These are phyloP conservation scores for Gadopsis bispinosus DNA, from an alignment of 2,797 vertebrate genomes.

Conservation along the genomic window DNA sequence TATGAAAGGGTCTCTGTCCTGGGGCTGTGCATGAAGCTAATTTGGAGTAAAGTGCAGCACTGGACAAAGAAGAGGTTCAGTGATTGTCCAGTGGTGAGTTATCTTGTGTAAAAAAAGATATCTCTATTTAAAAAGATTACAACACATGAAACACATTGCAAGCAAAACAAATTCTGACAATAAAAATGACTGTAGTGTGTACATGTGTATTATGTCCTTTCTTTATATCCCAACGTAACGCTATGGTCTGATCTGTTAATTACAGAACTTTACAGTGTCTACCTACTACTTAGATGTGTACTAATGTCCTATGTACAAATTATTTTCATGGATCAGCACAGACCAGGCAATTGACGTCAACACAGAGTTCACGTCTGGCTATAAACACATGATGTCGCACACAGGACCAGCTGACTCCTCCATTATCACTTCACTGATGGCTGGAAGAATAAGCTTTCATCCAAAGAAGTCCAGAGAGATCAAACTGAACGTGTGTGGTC, in stretches of 20 bases:
- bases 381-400: constrained; percentile 30
- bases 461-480: constrained; percentile 13
- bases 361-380: constrained; percentile 10
- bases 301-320: background rate
- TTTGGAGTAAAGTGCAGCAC: background rate
- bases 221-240: too few species aligned
- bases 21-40: background rate
- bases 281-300: background rate
- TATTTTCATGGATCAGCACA: background rate
- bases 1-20: background rate
- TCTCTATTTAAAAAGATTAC: background rate
- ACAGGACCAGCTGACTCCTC: constrained; percentile 26
- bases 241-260: background rate
- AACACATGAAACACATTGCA: background rate
- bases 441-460: constrained; percentile 22
- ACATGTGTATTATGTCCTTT: background rate
- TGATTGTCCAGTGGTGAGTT: background rate
- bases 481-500: constrained; percentile 8
- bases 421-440: constrained; percentile 24
- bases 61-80: background rate
- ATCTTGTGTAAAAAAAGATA: background rate
- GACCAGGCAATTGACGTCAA: background rate
- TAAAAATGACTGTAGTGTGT: background rate
- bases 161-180: too few species aligned
- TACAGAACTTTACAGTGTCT: background rate